Evolutionary conservation across 2,888 invertebrate species (phyloP).

Genomic region (Caenorhabditis sp.): DNA sequence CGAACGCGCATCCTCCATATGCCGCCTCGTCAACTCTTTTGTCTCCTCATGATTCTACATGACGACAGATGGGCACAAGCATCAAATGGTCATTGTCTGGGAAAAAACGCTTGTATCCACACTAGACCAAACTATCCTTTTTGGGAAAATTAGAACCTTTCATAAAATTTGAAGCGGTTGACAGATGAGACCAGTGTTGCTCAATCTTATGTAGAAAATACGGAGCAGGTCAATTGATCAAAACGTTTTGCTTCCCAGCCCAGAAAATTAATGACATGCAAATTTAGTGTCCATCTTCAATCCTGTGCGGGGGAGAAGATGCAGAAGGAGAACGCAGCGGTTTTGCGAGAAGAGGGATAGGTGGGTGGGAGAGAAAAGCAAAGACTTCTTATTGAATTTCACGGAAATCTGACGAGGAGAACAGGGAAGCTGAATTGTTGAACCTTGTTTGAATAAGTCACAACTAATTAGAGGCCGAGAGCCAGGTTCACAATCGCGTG

Average conservation of each 20-base stretch:
- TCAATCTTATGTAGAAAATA: conserved; percentile 12
- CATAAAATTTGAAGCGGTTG: not conserved
- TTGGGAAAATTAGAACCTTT: not conserved
- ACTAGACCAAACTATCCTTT: not conserved
- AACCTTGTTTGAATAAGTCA: conserved; percentile 15
- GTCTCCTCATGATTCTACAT: conserved; percentile 31
- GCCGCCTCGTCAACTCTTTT: conserved; percentile 44
- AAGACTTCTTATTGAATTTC: conserved; percentile 18
- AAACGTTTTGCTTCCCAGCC: not conserved
- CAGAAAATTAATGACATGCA: conserved; percentile 39
- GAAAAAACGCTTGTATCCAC: not conserved
- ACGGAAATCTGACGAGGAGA: not conserved
- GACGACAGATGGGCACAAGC: conserved; percentile 41
- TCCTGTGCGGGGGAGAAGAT: not conserved
- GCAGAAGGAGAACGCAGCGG: not conserved
- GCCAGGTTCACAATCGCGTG: conserved; percentile 14
- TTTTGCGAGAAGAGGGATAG: not conserved
- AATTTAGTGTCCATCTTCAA: conserved; percentile 14
- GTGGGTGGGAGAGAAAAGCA: not conserved
- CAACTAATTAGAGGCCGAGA: conserved; percentile 11
- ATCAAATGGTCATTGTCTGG: not conserved
- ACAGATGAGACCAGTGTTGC: not conserved
- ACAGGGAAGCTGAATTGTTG: not conserved
- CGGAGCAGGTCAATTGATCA: not conserved
- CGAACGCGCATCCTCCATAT: conserved; percentile 42